Evolutionary conservation across 2,113 vertebrate species (phyloP).

Genomic region (Holacanthus passer): DNA sequence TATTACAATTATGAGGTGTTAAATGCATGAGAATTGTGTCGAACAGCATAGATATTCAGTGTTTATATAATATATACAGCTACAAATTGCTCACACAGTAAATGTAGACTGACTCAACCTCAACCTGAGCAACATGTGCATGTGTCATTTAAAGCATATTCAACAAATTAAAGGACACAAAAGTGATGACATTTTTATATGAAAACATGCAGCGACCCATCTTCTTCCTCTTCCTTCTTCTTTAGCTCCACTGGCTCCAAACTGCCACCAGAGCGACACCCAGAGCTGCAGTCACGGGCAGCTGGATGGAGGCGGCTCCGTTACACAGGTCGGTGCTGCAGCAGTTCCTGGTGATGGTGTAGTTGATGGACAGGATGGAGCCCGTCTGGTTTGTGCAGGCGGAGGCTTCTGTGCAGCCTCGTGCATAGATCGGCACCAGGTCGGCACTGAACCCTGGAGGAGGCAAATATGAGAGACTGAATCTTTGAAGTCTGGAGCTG

Average conservation of each 20-base stretch:
- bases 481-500: neutral
- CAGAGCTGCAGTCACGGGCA: conserved; percentile 50
- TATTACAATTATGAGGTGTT: neutral
- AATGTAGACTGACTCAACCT: neutral
- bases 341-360: conserved; percentile 60
- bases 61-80: neutral
- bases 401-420: conserved; percentile 35
- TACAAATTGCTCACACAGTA: neutral
- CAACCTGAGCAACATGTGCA: neutral
- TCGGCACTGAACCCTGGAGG: neutral
- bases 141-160: neutral
- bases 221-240: neutral
- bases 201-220: neutral
- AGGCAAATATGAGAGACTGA: neutral
- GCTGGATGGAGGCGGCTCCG: conserved; percentile 43
- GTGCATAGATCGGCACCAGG: neutral
- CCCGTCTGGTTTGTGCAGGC: conserved; percentile 30
- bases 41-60: neutral
- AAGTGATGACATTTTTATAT: neutral
- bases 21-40: neutral
- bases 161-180: neutral
- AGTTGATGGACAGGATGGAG: conserved; percentile 43
- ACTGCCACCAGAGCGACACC: conserved; percentile 29
- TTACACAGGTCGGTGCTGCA: conserved; percentile 64
- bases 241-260: neutral